Percentiles rank a stretch among this genome's conserved stretches.
Conservation (phyloP, 2,113 vertebrate species). For the Antechinus flavipes region DNA sequence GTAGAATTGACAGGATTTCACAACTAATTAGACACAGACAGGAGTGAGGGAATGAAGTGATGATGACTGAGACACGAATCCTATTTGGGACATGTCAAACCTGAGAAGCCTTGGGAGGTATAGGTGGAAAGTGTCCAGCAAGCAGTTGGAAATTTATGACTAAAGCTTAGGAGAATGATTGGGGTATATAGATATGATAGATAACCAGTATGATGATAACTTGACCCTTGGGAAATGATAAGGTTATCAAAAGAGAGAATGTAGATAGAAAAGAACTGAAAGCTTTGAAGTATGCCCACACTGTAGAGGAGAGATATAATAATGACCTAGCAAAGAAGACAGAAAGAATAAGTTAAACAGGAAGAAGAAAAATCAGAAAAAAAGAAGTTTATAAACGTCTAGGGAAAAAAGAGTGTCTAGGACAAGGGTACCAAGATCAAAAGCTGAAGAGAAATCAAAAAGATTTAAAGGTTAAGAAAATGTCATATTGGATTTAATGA, state of each 20-base stretch:
- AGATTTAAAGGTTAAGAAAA: background rate
- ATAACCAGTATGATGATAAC: background rate
- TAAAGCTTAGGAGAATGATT: background rate
- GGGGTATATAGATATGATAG: background rate
- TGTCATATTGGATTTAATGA: background rate
- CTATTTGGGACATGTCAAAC: too few species aligned
- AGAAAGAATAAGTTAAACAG: background rate
- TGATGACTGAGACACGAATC: too few species aligned
- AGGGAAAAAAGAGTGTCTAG: background rate
- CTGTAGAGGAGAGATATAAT: background rate
- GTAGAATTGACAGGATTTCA: background rate
- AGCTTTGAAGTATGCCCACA: background rate
- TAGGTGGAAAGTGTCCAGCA: background rate
- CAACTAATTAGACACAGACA: too few species aligned
- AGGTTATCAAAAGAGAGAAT: background rate
- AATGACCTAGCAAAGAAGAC: background rate
- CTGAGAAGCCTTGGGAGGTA: background rate
- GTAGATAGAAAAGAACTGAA: background rate
- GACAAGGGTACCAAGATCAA: background rate
- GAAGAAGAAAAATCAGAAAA: background rate
- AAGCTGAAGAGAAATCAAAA: background rate
- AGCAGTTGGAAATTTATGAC: background rate
- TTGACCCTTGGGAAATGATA: background rate
- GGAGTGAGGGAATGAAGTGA: too few species aligned
- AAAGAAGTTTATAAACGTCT: background rate